Conservation (phyloP, 2,797 vertebrate genomes). For the Xenopus petersii region DNA sequence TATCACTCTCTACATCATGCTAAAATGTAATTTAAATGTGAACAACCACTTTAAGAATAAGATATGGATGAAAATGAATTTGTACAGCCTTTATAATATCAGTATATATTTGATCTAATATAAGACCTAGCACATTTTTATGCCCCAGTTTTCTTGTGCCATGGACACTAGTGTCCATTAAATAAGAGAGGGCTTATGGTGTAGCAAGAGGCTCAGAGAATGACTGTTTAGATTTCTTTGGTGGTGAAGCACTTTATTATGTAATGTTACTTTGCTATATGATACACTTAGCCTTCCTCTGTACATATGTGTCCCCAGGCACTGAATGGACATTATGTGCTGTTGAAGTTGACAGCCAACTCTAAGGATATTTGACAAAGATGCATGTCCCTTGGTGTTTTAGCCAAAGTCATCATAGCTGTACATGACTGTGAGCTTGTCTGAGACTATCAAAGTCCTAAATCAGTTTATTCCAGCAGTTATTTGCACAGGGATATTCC, state of each 20-base stretch:
- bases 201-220: conserved; percentile 19
- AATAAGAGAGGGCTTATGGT: no score
- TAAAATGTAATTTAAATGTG: no score
- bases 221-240: conserved; percentile 33
- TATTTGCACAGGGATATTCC: conserved; percentile 1
- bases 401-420: conserved; percentile 51
- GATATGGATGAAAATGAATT: no score
- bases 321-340: conserved; percentile 44
- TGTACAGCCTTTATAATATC: no score
- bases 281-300: conserved; percentile 31
- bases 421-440: conserved; percentile 25
- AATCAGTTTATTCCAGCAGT: neutral
- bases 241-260: conserved; percentile 48
- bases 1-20: no score
- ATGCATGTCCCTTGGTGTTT: conserved; percentile 40
- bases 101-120: no score
- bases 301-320: conserved; percentile 28
- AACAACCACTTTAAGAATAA: no score
- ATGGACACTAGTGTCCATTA: no score
- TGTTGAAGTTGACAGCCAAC: conserved; percentile 51
- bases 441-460: conserved; percentile 20
- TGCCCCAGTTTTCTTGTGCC: no score
- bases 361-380: conserved; percentile 20
- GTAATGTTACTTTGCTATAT: conserved; percentile 49
- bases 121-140: no score